Conservation (phyloP, 1,140 invertebrate genomes). For the Caenorhabditis tropicalis region DNA sequence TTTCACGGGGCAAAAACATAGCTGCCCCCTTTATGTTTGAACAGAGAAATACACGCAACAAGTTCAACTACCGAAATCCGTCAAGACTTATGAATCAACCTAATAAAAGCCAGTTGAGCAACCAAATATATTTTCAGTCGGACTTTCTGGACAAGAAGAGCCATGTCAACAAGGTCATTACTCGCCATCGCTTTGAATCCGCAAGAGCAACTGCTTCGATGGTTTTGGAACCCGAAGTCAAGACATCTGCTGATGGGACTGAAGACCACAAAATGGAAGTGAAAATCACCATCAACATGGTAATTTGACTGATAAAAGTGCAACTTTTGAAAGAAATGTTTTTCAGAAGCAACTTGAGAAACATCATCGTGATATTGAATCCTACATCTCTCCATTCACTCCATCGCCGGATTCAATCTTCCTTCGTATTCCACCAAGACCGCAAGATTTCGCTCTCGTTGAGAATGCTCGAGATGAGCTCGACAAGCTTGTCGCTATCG, state of each 20-base stretch:
- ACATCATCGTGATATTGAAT: constrained; percentile 16
- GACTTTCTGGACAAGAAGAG: no score
- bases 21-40: no score
- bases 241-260: background rate
- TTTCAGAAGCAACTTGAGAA: constrained; percentile 32
- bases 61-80: no score
- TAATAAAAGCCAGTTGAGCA: no score
- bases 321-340: no score
- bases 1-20: no score
- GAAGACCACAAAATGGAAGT: background rate
- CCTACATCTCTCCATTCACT: constrained; percentile 2
- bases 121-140: no score
- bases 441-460: background rate
- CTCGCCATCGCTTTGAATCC: background rate
- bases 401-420: background rate
- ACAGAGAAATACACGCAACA: no score
- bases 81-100: no score
- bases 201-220: background rate
- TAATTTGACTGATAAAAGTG: background rate
- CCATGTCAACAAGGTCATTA: background rate
- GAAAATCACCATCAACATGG: constrained; percentile 20
- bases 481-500: background rate
- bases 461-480: background rate
- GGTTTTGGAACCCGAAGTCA: background rate
- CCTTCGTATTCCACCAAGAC: background rate